These are phyloP conservation scores for Dicaeum eximium DNA, from an alignment of 2,113 vertebrate species.

Conservation along the genomic window DNA sequence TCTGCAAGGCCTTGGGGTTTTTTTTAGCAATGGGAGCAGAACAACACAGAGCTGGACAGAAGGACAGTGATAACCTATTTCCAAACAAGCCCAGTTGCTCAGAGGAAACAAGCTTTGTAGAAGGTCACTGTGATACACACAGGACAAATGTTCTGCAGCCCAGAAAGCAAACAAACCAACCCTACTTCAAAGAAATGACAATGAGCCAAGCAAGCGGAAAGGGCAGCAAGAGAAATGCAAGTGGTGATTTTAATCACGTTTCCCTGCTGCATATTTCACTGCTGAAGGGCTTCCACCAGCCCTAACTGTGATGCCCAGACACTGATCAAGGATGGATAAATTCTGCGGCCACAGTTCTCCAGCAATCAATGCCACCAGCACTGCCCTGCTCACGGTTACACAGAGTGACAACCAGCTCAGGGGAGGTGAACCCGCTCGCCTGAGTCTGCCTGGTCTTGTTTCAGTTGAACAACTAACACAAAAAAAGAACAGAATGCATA, in stretches of 20 bases:
- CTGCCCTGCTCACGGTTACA: background rate
- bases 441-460: background rate
- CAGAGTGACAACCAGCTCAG: background rate
- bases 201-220: background rate
- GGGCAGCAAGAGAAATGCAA: background rate
- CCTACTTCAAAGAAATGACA: background rate
- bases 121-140: background rate
- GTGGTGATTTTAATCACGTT: background rate
- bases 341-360: background rate
- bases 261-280: background rate
- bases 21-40: background rate
- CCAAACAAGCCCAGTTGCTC: background rate
- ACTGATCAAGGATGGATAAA: background rate
- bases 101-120: background rate
- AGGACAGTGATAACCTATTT: background rate
- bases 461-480: background rate
- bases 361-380: background rate
- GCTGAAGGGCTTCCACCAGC: background rate
- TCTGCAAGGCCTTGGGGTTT: background rate
- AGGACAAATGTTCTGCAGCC: background rate
- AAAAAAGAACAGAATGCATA: background rate
- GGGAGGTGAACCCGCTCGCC: background rate
- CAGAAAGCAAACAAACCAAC: background rate
- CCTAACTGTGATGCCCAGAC: background rate
- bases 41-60: background rate